These are phyloP conservation scores for Cryptoblepharus egeriae DNA, from an alignment of 2,797 vertebrate genomes.

Conservation along the genomic window DNA sequence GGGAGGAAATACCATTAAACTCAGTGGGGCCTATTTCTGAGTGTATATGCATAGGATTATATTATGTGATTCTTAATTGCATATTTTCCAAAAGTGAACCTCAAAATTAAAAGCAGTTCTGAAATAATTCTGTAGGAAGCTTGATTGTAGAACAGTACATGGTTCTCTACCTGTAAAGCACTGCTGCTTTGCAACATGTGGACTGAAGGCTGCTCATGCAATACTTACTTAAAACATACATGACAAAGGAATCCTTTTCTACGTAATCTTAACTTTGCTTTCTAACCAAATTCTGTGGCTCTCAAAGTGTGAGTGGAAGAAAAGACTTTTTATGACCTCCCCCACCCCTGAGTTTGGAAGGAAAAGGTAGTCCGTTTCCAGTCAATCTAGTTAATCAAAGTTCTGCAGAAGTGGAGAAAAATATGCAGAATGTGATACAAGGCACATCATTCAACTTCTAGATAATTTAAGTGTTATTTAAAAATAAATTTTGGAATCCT, in stretches of 20 bases:
- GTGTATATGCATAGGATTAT: no score
- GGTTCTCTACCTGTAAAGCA: neutral
- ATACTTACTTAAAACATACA: neutral
- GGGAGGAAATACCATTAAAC: no score
- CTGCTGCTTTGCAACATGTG: neutral
- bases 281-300: neutral
- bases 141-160: no score
- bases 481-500: neutral
- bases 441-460: neutral
- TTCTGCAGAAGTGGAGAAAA: neutral
- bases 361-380: neutral
- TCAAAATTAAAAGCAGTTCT: neutral
- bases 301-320: neutral
- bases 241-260: neutral
- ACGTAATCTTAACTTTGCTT: neutral
- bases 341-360: neutral
- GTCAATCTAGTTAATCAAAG: neutral
- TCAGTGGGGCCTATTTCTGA: no score
- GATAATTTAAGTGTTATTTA: neutral
- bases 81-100: neutral
- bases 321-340: neutral
- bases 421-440: neutral
- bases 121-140: neutral
- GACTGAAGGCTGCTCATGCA: neutral
- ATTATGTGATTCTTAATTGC: no score